These are phyloP conservation scores for Brenthis hecate DNA, from an alignment of 2,888 invertebrate genomes.

Conservation along the genomic window DNA sequence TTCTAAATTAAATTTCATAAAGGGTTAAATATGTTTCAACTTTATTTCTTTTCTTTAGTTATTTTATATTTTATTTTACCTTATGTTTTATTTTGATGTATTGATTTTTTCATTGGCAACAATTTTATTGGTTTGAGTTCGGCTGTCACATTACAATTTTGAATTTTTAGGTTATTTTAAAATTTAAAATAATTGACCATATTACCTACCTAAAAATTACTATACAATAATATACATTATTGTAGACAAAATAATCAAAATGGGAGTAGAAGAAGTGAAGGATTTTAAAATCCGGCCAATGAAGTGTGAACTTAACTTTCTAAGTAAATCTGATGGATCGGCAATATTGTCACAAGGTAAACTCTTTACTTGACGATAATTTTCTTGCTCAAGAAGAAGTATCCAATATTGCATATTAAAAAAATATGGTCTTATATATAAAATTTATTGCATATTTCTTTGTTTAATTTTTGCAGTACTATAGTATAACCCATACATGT, in stretches of 20 bases:
- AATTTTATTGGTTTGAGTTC: neutral
- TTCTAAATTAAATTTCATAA: too few relatives aligned
- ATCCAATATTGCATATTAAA: too few relatives aligned
- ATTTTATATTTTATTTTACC: too few relatives aligned
- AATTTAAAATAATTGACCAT: neutral
- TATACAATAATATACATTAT: neutral
- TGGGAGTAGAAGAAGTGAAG: constrained; percentile 54
- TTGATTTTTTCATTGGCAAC: too few relatives aligned
- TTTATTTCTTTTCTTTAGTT: too few relatives aligned
- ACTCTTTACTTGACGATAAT: neutral
- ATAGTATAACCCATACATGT: neutral
- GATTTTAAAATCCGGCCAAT: constrained; percentile 74
- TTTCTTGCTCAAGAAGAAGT: too few relatives aligned
- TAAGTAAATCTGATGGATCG: constrained; percentile 90
- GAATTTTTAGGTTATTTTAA: constrained; percentile 19
- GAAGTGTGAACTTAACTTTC: constrained; percentile 87
- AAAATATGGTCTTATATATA: too few relatives aligned
- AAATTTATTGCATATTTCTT: too few relatives aligned
- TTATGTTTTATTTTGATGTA: too few relatives aligned
- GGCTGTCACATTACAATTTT: constrained; percentile 2
- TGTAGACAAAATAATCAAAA: constrained; percentile 40
- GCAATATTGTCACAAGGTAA: constrained; percentile 89
- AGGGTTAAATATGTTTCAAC: too few relatives aligned
- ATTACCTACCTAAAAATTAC: too few relatives aligned
- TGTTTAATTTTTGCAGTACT: too few relatives aligned